Evolutionary conservation across 2,113 vertebrate species (phyloP), one percentile per base, ranked within the genome.

Genomic region (Chaenocephalus aceratus): DNA sequence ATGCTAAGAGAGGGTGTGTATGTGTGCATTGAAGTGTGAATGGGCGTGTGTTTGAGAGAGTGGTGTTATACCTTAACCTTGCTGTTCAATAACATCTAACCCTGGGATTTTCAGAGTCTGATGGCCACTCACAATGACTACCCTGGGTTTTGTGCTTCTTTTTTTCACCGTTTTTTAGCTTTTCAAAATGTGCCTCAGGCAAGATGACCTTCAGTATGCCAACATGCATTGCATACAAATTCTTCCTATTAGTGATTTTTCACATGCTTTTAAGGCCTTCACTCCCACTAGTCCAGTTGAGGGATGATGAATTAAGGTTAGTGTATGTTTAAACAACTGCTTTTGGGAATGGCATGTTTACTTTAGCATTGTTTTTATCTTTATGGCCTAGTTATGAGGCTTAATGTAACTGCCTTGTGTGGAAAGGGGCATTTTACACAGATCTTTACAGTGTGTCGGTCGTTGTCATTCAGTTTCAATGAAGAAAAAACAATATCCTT

Each of bases 261-360:
- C 30, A 34, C 13, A 2, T 57, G 21, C 6, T 44, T 49, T 26
- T 26, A 6, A 51, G 34, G 41, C 21, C 9, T 46, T 44, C 59
- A 34, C 53, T 49, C 45, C 44, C 48, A 11, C 1, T 51, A 34
- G 56, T 70, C 56, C 34, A 76, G 10, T 70, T 49, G 11, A 65
- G 14, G 45, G 56, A 75, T 64, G 48, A 26, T 26, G 2, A 26
- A 26, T 26, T 30, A 30, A 30, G 26, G 26, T 30, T 30, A 30
- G 26, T 30, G 26, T 30, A 30, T 30, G 26, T 30, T 61, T 63
- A 46, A 70, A 79, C 45, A 61, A n/a, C 18, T 16, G 61, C 51
- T 72, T 59, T 67, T 62, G 9, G 8, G 61, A 23, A 41, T 41
- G 70, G 14, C 80, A 58, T 78, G 61, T 86, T 89, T 73, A 77